phyloP scores from a whole-genome alignment of 2,113 vertebrate species.

The Protobothrops mucrosquamatus region DNA sequence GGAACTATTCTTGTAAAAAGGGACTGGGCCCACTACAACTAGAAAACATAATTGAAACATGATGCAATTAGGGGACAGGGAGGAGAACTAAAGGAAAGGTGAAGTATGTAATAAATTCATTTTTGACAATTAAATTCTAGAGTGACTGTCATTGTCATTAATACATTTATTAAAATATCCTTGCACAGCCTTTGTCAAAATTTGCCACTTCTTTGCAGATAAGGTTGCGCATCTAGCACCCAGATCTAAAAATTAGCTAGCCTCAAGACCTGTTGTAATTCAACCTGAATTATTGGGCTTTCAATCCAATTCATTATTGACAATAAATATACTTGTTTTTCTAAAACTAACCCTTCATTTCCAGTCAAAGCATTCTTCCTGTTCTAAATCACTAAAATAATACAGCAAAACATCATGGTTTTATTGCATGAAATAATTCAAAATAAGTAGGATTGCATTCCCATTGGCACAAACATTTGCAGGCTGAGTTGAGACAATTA shows the following conservation, averaged over 20 bases:
- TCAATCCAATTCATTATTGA: background rate
- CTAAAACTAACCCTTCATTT: background rate
- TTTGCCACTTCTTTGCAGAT: background rate
- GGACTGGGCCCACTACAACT: background rate
- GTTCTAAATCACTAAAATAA: background rate
- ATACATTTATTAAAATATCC: background rate
- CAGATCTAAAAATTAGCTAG: background rate
- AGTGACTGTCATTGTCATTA: background rate
- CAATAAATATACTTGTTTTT: background rate
- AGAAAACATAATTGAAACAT: background rate
- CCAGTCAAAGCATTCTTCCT: background rate
- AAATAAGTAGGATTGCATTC: background rate
- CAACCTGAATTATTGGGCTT: background rate
- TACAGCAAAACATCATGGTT: background rate
- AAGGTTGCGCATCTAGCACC: background rate
- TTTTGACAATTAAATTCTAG: background rate
- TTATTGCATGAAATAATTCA: background rate
- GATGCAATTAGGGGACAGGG: background rate
- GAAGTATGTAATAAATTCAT: background rate
- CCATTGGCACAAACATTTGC: background rate
- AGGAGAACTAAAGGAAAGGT: background rate
- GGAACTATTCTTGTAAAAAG: background rate
- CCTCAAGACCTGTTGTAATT: background rate
- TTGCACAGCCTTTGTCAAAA: background rate
- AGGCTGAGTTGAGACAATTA: background rate